Percentiles rank a stretch among this genome's conserved stretches.
These are phyloP conservation scores for Neoitamus cyanurus DNA, from an alignment of 2,888 invertebrate genomes.

Conservation along the genomic window DNA sequence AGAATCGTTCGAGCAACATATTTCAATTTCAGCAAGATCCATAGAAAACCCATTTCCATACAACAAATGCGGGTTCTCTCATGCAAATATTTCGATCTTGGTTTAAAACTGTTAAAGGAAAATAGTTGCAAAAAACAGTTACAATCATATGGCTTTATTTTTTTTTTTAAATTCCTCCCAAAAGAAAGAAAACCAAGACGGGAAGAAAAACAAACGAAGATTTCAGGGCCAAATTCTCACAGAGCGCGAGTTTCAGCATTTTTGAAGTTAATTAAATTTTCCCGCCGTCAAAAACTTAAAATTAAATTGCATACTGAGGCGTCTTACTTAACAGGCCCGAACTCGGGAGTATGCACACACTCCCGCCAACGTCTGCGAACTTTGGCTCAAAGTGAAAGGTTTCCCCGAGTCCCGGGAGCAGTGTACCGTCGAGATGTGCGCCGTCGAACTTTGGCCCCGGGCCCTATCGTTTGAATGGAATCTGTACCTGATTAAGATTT, in stretches of 20 bases:
- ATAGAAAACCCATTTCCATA: no score
- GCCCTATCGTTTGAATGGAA: background rate
- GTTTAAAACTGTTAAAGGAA: no score
- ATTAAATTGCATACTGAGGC: background rate
- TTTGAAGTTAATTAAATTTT: conserved; percentile 8
- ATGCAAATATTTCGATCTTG: no score
- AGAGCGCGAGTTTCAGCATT: background rate
- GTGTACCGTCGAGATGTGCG: background rate
- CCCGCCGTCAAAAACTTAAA: background rate
- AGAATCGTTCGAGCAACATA: no score
- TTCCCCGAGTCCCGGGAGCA: background rate
- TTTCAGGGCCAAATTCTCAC: no score
- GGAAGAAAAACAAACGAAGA: no score
- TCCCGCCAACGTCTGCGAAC: background rate
- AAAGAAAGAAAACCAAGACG: no score
- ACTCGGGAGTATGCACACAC: background rate
- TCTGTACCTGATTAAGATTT: conserved; percentile 28
- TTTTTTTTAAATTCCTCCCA: no score
- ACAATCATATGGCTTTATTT: no score
- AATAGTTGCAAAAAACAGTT: no score
- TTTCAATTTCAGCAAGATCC: no score
- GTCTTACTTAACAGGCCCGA: background rate
- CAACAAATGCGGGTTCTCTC: no score
- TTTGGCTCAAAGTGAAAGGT: background rate
- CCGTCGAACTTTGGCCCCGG: background rate